phyloP scores from a whole-genome alignment of 2,888 invertebrate species.

The Latrodectus hesperus region DNA sequence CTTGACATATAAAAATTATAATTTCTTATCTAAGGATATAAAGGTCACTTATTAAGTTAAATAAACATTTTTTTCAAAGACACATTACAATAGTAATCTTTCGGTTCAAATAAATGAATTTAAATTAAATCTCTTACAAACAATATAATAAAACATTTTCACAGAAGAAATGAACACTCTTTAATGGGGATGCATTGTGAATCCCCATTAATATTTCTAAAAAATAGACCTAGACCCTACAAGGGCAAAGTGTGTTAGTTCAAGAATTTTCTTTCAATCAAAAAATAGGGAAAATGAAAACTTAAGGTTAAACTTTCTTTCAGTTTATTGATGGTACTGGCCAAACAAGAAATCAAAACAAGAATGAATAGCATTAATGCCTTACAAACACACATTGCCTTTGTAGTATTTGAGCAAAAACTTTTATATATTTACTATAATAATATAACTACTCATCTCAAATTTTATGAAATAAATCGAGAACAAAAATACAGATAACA shows the following conservation, averaged over 20 bases:
- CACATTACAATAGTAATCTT: background rate
- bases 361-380: background rate
- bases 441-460: conserved; percentile 28
- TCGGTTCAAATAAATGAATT: background rate
- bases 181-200: background rate
- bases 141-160: background rate
- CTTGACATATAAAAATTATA: background rate
- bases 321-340: background rate
- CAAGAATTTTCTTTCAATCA: background rate
- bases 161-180: conserved; percentile 9
- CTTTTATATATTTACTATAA: conserved; percentile 36
- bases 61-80: background rate
- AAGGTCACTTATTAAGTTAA: background rate
- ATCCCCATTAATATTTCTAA: background rate
- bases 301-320: background rate
- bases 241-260: conserved; percentile 44
- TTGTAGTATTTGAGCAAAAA: conserved; percentile 65
- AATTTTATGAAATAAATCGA: conserved; percentile 30
- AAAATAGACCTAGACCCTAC: conserved; percentile 49
- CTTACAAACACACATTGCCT: conserved; percentile 50
- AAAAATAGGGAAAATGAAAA: background rate
- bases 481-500: conserved; percentile 43
- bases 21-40: background rate
- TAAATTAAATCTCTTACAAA: background rate
- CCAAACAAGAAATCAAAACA: background rate